Evolutionary conservation across 2,888 invertebrate genomes (phyloP), one percentile per base, ranked within the genome.

Genomic region (Oligia latruncula): DNA sequence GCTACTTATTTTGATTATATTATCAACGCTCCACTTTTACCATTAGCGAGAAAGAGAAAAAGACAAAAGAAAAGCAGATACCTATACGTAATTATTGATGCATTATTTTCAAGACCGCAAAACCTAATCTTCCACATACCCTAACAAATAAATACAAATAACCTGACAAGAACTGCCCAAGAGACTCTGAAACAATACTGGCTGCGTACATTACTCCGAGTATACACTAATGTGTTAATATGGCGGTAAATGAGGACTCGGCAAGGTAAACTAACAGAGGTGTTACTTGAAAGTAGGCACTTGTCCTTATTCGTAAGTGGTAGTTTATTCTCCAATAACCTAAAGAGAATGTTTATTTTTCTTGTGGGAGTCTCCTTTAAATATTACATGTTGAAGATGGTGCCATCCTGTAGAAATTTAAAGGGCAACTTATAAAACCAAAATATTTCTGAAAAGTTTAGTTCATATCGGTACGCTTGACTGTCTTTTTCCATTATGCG

Each of bases 181-280:
- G 43, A 15, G 58, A 15, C 49, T 43, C 11, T 2, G 15, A 58
- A 55, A 46, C 13, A 15, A 17, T 55, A 35, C 23, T 43, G 35
- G 17, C 11, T 23, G 23, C 52, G 20, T 55, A 78, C 9, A 67
- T 78, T 46, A 68, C 46, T 49, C 40, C 62, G 23, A 84, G 67
- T 68, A 49, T 40, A 29, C 23, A 49, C 46, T 84, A 78, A 58
- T 58, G 79, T 46, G 84, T 35, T 55, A 55, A 13, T 55, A 29
- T 11, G 17, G 35, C 23, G 17, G 55, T 68, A 62, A 79, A 68
- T 29, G 55, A 78, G 46, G 52, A 17, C 79, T 68, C 49, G 58
- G 52, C 8, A 35, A 70, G 11, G 15, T 49, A 29, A 68, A 79
- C 40, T 23, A 52, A 55, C 43, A 60, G 3, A 83, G 52, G 83